These are phyloP conservation scores for Drosophila nannoptera DNA, from an alignment of 1,140 invertebrate species.

Conservation along the genomic window DNA sequence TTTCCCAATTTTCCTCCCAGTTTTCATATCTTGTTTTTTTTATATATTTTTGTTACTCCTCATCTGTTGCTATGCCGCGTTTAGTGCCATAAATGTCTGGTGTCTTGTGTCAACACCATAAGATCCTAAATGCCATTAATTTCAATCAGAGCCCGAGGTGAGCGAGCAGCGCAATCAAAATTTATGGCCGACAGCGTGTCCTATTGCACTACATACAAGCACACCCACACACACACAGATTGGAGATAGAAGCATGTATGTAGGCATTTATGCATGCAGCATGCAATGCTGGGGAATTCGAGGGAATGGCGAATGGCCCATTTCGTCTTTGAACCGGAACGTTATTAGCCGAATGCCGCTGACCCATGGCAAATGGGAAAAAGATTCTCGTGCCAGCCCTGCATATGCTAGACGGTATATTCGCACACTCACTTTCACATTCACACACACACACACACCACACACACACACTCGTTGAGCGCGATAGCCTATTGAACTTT, in stretches of 20 bases:
- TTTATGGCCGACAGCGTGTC: constrained; percentile 50
- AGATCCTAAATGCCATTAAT: constrained; percentile 55
- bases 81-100: constrained; percentile 30
- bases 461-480: too few relatives aligned
- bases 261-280: constrained; percentile 4
- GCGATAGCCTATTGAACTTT: constrained; percentile 67
- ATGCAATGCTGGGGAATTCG: not conserved
- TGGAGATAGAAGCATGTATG: not conserved
- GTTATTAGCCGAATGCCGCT: constrained; percentile 37
- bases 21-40: too few relatives aligned
- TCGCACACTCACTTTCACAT: constrained; percentile 12
- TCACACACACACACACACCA: constrained; percentile 29
- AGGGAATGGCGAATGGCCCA: constrained; percentile 32
- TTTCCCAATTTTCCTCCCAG: too few relatives aligned
- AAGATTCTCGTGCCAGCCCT: constrained; percentile 3
- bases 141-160: constrained; percentile 40
- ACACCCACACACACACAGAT: constrained; percentile 6
- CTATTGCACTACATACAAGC: constrained; percentile 39
- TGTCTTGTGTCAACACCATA: constrained; percentile 38
- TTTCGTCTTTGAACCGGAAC: constrained; percentile 41
- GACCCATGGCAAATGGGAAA: constrained; percentile 49
- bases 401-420: not conserved
- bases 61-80: constrained; percentile 5
- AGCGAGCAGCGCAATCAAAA: constrained; percentile 38
- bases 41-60: too few relatives aligned